phyloP scores from a whole-genome alignment of 2,797 vertebrate genomes.

The Malurus splendens region DNA sequence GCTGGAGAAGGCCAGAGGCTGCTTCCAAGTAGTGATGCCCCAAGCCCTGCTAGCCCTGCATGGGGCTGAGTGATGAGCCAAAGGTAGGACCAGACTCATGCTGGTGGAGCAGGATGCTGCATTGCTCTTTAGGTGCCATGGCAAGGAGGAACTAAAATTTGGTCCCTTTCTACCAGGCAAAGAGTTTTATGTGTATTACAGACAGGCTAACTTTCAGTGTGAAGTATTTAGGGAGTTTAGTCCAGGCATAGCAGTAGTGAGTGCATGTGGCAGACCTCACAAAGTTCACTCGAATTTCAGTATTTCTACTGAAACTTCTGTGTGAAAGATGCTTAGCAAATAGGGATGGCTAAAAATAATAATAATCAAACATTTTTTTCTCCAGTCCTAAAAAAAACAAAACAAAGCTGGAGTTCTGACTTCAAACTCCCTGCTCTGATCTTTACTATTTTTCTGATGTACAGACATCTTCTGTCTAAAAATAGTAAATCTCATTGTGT shows the following conservation, averaged over 20 bases:
- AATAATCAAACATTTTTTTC: not conserved
- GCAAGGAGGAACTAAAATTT: not conserved
- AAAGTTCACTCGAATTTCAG: not conserved
- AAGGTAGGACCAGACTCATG: fast-evolving
- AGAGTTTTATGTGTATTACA: not conserved
- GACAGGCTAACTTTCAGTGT: not conserved
- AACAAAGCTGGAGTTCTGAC: not conserved
- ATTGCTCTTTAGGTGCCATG: fast-evolving
- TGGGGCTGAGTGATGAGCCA: not conserved
- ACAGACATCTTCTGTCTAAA: not conserved
- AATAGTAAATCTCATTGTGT: slow-evolving; percentile 26
- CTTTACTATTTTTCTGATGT: not conserved
- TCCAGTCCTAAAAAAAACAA: not conserved
- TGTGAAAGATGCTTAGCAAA: not conserved
- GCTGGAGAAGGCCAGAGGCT: not conserved
- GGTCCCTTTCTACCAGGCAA: not conserved
- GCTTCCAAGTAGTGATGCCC: not conserved
- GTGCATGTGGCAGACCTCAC: not conserved
- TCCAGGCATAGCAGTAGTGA: not conserved
- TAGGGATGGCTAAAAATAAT: not conserved
- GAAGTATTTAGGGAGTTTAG: not conserved
- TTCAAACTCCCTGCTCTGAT: not conserved
- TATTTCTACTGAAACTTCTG: not conserved
- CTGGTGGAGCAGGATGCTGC: not conserved
- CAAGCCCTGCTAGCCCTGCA: not conserved